Evolutionary conservation across 1,140 invertebrate species (phyloP).

Genomic region (Metopolophium dirhodum): DNA sequence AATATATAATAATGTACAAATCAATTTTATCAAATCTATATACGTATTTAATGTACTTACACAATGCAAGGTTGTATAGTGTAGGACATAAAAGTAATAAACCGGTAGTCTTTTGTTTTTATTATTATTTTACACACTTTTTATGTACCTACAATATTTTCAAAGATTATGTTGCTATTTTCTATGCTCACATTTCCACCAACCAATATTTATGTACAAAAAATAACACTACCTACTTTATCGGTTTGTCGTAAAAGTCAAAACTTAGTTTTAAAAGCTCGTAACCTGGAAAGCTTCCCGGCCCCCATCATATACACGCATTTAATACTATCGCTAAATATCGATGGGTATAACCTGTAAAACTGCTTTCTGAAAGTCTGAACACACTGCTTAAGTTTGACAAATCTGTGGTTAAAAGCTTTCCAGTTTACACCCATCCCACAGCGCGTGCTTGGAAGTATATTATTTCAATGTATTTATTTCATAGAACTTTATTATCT

Average conservation of each 20-base stretch:
- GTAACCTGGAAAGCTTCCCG: not conserved
- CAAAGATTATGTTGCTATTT: not conserved
- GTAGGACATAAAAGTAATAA: not conserved
- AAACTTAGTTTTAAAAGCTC: not conserved
- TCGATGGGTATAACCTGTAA: not conserved
- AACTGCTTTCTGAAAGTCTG: not conserved
- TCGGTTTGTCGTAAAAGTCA: not conserved
- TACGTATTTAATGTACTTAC: not conserved
- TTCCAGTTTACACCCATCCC: not conserved
- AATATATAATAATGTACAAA: not conserved
- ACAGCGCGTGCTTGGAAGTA: not conserved
- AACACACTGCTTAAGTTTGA: constrained; percentile 1
- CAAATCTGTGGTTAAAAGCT: constrained; percentile 42
- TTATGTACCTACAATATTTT: constrained; percentile 16
- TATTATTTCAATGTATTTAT: constrained; percentile 23
- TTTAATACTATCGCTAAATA: constrained; percentile 24
- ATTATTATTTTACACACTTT: constrained; percentile 6
- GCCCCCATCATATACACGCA: not conserved
- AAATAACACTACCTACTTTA: not conserved
- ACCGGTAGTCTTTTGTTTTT: not conserved
- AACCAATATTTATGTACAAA: not conserved
- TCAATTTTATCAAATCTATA: not conserved
- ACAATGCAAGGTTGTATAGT: not conserved
- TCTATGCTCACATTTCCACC: not conserved
- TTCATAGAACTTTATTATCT: not conserved